Percentiles rank a stretch among this genome's conserved stretches.
phyloP scores from a whole-genome alignment of 2,113 vertebrate genomes.

The Centrocercus urophasianus region DNA sequence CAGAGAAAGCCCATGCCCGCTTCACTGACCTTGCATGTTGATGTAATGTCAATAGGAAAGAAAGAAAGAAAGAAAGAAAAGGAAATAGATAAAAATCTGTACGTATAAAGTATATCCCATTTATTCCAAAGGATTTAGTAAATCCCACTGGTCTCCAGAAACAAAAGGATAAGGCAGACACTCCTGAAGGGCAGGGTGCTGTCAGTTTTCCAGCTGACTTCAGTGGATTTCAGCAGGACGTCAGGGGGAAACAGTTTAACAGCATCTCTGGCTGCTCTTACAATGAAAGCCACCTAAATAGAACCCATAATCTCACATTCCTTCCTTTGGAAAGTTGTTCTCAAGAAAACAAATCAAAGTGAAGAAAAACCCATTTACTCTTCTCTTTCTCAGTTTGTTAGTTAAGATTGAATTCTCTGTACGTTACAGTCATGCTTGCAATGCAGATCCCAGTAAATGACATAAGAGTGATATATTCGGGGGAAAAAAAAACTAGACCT shows the following conservation, averaged over 20 bases:
- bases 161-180: slow-evolving; percentile 32
- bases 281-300: slow-evolving; percentile 25
- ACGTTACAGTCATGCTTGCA: slow-evolving; percentile 34
- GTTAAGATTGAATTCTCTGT: slow-evolving; percentile 43
- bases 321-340: slow-evolving; percentile 23
- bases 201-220: background rate
- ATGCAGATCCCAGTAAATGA: slow-evolving; percentile 48
- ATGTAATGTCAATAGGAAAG: background rate
- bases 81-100: slow-evolving; percentile 14
- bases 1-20: background rate
- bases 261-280: slow-evolving; percentile 7
- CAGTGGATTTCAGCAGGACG: background rate
- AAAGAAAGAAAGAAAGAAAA: background rate
- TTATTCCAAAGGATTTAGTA: slow-evolving; percentile 46
- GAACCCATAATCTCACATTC: slow-evolving; percentile 30
- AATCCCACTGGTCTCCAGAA: slow-evolving; percentile 44
- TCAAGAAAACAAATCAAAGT: slow-evolving; percentile 29
- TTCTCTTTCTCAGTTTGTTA: slow-evolving; percentile 15
- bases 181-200: slow-evolving; percentile 14
- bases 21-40: background rate
- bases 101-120: background rate
- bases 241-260: background rate
- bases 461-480: slow-evolving; percentile 17
- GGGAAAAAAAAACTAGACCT: background rate
- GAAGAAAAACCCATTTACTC: slow-evolving; percentile 63